Percentiles rank a stretch among this genome's conserved stretches.
Conservation (phyloP, 2,888 invertebrate species). For the Sminthurides aquaticus region DNA sequence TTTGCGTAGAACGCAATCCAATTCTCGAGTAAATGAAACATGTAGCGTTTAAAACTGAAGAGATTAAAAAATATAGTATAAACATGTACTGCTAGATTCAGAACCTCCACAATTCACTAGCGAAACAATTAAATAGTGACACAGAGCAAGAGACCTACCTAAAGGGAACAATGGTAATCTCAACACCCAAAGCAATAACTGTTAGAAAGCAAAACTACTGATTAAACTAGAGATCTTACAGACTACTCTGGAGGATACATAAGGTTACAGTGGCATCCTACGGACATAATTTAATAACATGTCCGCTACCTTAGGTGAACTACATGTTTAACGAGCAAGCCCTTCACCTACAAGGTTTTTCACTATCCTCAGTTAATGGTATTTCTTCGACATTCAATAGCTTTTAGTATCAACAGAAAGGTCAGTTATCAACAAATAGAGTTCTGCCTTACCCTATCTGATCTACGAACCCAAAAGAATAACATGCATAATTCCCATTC, state of each 20-base stretch:
- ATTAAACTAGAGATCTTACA: not conserved
- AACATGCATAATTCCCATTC: no score
- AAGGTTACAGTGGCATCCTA: no score
- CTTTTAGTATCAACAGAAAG: no score
- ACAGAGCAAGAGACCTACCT: not conserved
- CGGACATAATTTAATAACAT: no score
- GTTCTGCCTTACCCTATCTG: no score
- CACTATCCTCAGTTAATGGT: no score
- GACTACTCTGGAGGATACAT: not conserved
- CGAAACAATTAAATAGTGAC: not conserved
- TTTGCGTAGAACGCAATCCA: not conserved
- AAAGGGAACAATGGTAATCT: not conserved
- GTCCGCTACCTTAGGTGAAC: no score
- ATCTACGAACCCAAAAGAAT: no score
- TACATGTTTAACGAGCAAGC: no score
- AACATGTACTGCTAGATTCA: not conserved
- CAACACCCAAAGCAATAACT: not conserved
- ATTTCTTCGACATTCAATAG: no score
- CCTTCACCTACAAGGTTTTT: no score
- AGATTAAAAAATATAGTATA: not conserved
- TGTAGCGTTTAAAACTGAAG: not conserved
- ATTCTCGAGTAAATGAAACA: not conserved
- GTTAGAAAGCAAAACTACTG: not conserved
- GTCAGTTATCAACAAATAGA: no score
- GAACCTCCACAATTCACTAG: not conserved